Evolutionary conservation across 2,113 vertebrate species (phyloP).

Genomic region (Megaceryle maxima): DNA sequence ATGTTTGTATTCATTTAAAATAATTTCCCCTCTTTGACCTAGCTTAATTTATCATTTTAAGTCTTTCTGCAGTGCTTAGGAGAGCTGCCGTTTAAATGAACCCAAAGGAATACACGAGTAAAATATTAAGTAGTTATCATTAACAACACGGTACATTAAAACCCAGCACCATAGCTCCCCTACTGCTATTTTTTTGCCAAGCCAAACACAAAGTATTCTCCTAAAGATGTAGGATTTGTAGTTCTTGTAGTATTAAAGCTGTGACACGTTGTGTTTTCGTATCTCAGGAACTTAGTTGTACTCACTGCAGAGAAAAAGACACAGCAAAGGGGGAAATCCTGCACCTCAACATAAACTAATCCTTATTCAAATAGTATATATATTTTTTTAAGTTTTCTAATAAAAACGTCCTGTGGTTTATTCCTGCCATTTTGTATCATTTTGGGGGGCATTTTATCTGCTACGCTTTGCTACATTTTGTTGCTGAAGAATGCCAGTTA

Average conservation of each 20-base stretch:
- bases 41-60: constrained; percentile 44
- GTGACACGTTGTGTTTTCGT: not conserved
- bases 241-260: not conserved
- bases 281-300: not conserved
- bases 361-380: not conserved
- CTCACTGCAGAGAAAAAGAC: not conserved
- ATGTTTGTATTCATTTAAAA: constrained; percentile 49
- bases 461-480: not conserved
- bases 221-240: not conserved
- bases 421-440: not conserved
- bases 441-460: not conserved
- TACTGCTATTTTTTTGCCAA: not conserved
- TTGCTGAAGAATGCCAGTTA: not conserved
- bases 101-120: not conserved
- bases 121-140: constrained; percentile 45
- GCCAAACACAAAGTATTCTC: not conserved
- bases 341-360: not conserved
- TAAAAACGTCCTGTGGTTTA: not conserved
- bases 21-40: constrained; percentile 55
- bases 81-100: not conserved
- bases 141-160: not conserved
- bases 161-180: not conserved
- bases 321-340: not conserved
- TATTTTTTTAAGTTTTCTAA: not conserved
- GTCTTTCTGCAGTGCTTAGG: not conserved